phyloP scores from a whole-genome alignment of 37 sponge, comb jelly and placozoan genomes.

The Cladorhizidae sp. region DNA sequence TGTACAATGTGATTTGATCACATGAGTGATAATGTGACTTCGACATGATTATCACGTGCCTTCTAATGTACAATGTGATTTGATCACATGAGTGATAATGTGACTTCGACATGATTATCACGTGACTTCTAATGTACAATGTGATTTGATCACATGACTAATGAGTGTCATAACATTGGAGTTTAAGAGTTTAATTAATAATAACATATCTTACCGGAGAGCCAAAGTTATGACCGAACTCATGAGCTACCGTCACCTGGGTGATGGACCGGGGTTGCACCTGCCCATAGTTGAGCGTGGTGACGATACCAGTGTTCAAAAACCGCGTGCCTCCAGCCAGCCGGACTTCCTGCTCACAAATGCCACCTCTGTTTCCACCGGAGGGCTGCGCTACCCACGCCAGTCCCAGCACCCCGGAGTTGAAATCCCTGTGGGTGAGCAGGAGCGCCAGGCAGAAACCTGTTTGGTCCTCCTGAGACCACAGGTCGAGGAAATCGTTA shows the following conservation, averaged over 20 bases:
- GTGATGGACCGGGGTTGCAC: conserved; percentile 64
- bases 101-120: too few relatives aligned
- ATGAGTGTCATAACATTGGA: too few relatives aligned
- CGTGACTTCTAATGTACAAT: too few relatives aligned
- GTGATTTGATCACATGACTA: too few relatives aligned
- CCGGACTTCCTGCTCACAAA: conserved; percentile 66
- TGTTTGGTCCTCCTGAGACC: conserved; percentile 65
- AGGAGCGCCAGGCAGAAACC: conserved; percentile 78
- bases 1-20: too few relatives aligned
- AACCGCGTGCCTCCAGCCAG: conserved; percentile 37
- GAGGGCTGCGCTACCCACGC: conserved; percentile 87
- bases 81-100: too few relatives aligned
- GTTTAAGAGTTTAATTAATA: too few relatives aligned
- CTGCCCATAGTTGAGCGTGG: conserved; percentile 77
- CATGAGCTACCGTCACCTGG: conserved; percentile 88
- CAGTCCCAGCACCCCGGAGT: conserved; percentile 87
- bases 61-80: too few relatives aligned
- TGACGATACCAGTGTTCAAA: conserved; percentile 93
- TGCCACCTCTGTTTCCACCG: conserved; percentile 79
- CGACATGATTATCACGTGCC: too few relatives aligned
- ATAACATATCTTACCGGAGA: conserved; percentile 68
- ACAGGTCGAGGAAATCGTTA: conserved; percentile 70
- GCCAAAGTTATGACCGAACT: conserved; percentile 96
- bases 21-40: too few relatives aligned
- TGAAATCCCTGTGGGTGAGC: conserved; percentile 91